Conservation (phyloP, 2,113 vertebrate species). For the Rousettus leschenaultii region DNA sequence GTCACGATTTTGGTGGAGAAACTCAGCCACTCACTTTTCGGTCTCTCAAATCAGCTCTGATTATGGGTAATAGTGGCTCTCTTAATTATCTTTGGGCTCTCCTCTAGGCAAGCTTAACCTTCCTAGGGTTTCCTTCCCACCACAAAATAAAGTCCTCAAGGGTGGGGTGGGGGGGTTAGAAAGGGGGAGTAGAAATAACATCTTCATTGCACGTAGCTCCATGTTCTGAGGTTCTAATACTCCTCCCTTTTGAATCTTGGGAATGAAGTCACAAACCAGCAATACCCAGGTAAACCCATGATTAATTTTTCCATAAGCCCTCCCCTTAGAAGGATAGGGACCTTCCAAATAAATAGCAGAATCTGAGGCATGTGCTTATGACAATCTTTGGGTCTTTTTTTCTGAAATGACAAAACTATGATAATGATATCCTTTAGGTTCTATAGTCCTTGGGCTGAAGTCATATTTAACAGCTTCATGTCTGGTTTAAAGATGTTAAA, state of each 20-base stretch:
- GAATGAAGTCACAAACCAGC: neutral
- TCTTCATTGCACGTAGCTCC: neutral
- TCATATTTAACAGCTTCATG: neutral
- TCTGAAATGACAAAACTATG: neutral
- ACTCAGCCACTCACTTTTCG: neutral
- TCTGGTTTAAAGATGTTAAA: constrained; percentile 42
- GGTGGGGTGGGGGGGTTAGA: neutral
- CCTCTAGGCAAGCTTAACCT: neutral
- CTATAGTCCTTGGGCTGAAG: neutral
- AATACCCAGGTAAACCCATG: neutral
- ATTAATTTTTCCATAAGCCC: neutral
- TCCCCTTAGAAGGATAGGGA: neutral
- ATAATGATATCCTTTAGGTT: neutral
- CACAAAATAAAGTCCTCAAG: neutral
- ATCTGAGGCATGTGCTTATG: neutral
- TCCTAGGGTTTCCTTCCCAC: neutral
- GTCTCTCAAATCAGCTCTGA: neutral
- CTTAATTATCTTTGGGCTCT: neutral
- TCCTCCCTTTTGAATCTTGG: neutral
- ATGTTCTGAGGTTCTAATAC: neutral
- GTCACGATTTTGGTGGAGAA: neutral
- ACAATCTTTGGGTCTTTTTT: neutral
- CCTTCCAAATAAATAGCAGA: neutral
- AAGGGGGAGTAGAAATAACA: neutral
- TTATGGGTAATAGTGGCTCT: neutral